These are phyloP conservation scores for Danaus plexippus DNA, from an alignment of 1,140 invertebrate genomes.

Conservation along the genomic window DNA sequence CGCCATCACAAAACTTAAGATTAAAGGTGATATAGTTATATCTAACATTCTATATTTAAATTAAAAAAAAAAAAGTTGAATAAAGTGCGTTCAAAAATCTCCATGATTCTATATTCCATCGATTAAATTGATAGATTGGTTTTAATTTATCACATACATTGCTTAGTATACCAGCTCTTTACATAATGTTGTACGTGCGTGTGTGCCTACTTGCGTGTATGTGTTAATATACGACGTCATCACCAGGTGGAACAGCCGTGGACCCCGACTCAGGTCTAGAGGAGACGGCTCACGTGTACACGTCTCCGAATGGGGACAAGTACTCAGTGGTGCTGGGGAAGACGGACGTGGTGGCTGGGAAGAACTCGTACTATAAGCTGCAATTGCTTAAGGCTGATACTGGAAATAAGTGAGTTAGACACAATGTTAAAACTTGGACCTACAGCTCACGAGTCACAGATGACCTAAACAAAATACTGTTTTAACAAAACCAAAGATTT, in stretches of 20 bases:
- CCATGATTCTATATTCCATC: too few relatives aligned
- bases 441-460: too few relatives aligned
- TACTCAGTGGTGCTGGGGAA: constrained; percentile 86
- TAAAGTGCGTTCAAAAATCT: too few relatives aligned
- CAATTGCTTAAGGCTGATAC: constrained; percentile 89
- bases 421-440: not conserved
- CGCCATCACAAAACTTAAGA: constrained; percentile 80
- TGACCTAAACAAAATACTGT: too few relatives aligned
- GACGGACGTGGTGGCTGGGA: constrained; percentile 88
- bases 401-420: constrained; percentile 68
- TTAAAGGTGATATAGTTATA: constrained; percentile 77
- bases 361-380: constrained; percentile 96
- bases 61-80: not conserved
- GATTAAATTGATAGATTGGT: too few relatives aligned
- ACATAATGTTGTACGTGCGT: too few relatives aligned
- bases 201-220: too few relatives aligned
- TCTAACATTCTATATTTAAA: not conserved
- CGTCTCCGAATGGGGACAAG: constrained; percentile 72
- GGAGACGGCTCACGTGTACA: constrained; percentile 86
- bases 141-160: too few relatives aligned
- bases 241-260: constrained; percentile 82
- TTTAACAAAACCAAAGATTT: too few relatives aligned
- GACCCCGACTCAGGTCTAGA: constrained; percentile 91
- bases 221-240: too few relatives aligned
- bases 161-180: too few relatives aligned